Conservation (phyloP, 2,888 invertebrate genomes). For the Pammene aurita region DNA sequence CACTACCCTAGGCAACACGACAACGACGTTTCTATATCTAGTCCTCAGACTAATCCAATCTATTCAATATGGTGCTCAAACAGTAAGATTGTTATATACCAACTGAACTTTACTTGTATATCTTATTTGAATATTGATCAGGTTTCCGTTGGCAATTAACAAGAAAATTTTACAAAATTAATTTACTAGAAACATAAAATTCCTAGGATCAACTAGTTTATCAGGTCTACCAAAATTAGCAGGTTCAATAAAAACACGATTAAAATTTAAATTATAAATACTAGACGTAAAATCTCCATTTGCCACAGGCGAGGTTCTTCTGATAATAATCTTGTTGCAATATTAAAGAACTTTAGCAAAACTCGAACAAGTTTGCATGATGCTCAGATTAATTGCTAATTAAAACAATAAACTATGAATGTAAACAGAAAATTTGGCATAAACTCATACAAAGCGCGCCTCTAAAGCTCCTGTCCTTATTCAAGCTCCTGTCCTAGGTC, state of each 20-base stretch:
- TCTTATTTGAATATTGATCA: neutral
- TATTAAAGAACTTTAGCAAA: neutral
- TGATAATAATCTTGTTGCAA: neutral
- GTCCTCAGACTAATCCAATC: too few relatives aligned
- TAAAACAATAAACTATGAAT: too few relatives aligned
- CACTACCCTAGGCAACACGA: too few relatives aligned
- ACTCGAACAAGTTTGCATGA: too few relatives aligned
- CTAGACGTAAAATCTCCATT: slow-evolving; percentile 13
- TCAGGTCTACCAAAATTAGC: neutral
- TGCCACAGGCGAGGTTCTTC: slow-evolving; percentile 10
- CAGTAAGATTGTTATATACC: too few relatives aligned
- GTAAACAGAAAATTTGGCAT: too few relatives aligned
- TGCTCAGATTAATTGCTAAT: too few relatives aligned
- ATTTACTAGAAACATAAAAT: slow-evolving; percentile 18
- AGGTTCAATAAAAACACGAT: slow-evolving; percentile 16
- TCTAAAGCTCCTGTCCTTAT: too few relatives aligned
- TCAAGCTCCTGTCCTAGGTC: too few relatives aligned
- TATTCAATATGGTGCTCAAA: too few relatives aligned
- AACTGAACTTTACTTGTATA: neutral
- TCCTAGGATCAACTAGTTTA: slow-evolving; percentile 15
- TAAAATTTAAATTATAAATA: slow-evolving; percentile 22
- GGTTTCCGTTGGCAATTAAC: neutral
- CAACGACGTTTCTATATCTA: too few relatives aligned
- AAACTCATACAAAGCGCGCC: too few relatives aligned
- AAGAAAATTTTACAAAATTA: slow-evolving; percentile 3